Evolutionary conservation across 2,113 vertebrate genomes (phyloP), one percentile per base, ranked within the genome.

Genomic region (Tylochromis polylepis): DNA sequence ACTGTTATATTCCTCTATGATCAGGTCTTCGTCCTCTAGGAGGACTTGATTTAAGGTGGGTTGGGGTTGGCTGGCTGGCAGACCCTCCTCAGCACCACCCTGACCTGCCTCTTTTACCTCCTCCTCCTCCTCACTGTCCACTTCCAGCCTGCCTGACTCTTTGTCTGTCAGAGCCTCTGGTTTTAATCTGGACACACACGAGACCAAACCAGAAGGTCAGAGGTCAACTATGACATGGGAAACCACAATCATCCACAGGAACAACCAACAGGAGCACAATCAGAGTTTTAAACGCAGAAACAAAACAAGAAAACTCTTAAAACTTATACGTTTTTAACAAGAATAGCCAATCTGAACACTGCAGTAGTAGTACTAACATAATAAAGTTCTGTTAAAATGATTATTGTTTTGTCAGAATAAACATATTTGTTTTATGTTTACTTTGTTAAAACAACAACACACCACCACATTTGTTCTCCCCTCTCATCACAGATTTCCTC

Each of bases 1-100:
- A 38, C 97, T 98, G 82, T 96, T 96, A 16, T 95, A 99, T 34
- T 98, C 97, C 87, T 98, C 98, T 77, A 99, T 99, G 20, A 92
- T 24, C 38, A 97, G 5, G 2, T 98, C 97, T 1, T 97, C 96
- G 2, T 97, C 97, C 15, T 97, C 96, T 62, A 96, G 8, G 7
- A 97, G 78, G 31, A 85, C 95, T 75, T 96, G 96, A 5, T 90
- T 89, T 15, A 95, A 85, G 3, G 94, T 80, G 4, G 97, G 97
- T 84, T 96, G 97, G 7, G 97, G 97, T 87, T 99, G 98, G 92
- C 98, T 98, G 90, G 94, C 77, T 0, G 96, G 95, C 6, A 98
- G 95, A 46, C 97, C 97, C 3, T 82, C 96, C 46, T 57, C 93
- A 36, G 2, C 94, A 57, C 92, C 82, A 92, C 93, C 56, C 96